Conservation (phyloP, 2,888 invertebrate species). For the Horisme vitalbata region DNA sequence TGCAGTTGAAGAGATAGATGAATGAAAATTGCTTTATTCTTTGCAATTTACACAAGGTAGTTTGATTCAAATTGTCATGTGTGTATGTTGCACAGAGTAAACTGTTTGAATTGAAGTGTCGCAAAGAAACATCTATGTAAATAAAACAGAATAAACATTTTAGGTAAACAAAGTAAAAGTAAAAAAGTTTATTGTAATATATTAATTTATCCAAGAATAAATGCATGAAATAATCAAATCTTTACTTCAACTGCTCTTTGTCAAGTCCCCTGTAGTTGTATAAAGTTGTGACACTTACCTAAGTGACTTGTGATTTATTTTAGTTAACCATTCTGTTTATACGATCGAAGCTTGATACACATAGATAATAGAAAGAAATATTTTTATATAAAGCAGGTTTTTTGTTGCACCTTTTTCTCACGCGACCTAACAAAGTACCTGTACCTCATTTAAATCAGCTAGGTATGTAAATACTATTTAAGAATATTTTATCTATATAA, state of each 20-base stretch:
- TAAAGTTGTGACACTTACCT: slow-evolving; percentile 48
- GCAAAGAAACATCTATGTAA: too few species aligned
- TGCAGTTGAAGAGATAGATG: slow-evolving; percentile 2
- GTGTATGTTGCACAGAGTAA: too few species aligned
- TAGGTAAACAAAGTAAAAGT: too few species aligned
- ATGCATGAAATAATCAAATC: too few species aligned
- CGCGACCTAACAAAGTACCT: too few species aligned
- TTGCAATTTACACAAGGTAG: too few species aligned
- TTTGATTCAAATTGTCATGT: too few species aligned
- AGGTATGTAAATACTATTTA: neutral
- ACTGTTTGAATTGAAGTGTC: too few species aligned
- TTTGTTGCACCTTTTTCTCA: slow-evolving; percentile 10
- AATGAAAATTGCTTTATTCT: too few species aligned
- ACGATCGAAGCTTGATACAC: slow-evolving; percentile 16
- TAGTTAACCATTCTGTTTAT: slow-evolving; percentile 41
- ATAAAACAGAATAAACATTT: too few species aligned
- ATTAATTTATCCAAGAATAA: too few species aligned
- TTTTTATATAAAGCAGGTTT: slow-evolving; percentile 17
- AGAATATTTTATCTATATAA: slow-evolving; percentile 1
- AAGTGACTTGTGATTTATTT: slow-evolving; percentile 51
- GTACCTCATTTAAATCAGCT: slow-evolving; percentile 4
- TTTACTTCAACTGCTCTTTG: slow-evolving; percentile 4
- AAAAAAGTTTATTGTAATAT: too few species aligned
- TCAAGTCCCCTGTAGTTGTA: slow-evolving; percentile 39
- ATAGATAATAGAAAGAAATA: slow-evolving; percentile 16